Conservation (phyloP, 2,797 vertebrate species). For the Myiotriccus ornatus region DNA sequence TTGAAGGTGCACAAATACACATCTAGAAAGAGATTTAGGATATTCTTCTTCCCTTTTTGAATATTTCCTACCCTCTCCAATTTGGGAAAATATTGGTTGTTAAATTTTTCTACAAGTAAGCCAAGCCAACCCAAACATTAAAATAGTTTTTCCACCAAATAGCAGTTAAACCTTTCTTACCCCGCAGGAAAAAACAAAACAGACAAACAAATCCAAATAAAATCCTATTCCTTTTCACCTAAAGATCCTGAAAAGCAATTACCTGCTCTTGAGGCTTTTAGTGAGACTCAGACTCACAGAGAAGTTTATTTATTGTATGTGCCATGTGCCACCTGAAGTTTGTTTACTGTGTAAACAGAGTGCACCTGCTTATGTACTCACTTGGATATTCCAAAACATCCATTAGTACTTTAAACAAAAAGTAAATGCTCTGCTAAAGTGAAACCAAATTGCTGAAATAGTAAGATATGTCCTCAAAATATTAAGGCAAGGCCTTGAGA, state of each 20-base stretch:
- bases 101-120: not conserved
- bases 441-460: not conserved
- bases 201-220: not conserved
- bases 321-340: not conserved
- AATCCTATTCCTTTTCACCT: not conserved
- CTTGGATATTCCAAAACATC: not conserved
- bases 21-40: not conserved
- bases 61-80: not conserved
- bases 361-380: not conserved
- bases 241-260: not conserved
- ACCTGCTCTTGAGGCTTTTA: not conserved
- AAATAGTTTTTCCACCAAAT: not conserved
- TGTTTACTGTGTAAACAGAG: not conserved
- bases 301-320: not conserved
- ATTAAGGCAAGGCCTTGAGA: not conserved
- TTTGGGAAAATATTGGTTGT: not conserved
- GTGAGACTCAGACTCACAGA: not conserved
- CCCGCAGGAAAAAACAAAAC: accelerated
- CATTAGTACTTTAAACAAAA: not conserved
- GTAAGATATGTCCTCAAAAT: not conserved
- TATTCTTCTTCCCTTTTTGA: not conserved
- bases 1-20: not conserved
- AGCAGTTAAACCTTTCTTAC: not conserved
- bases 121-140: not conserved
- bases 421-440: not conserved